Base-by-base conservation (phyloP, 2,797 vertebrate species). In the Acridotheres tristis region DNA sequence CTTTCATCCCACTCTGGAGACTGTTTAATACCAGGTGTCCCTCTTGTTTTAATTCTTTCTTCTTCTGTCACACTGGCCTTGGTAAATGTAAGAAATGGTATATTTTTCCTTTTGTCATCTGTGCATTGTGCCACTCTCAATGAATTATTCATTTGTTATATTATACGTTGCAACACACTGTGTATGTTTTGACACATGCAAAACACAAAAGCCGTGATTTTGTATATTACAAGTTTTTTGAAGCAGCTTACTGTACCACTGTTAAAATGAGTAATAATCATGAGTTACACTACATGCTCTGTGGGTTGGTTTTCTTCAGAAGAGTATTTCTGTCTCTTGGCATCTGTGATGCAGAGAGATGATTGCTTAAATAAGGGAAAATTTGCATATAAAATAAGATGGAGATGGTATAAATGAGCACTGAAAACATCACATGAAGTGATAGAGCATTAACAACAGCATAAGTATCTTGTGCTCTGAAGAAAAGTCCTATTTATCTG, bases 201-300 rank as follows among this genome's bases (percentile, higher is more conserved):
- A n/a, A 90, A 69, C 45, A 67, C 40, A 87, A 79, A 88, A 84
- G 6, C 43, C 9, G 9, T 66, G n/a, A 20, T 89, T 89, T 81
- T 69, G 16, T 82, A 2, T 53, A 32, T 75, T 3, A 2, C 71
- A 86, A 2, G 0, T 76, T 89, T 87, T 50, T 90, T 92, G 34
- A 79, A 85, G 48, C 45, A 67, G 51, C 78, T 89, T 92, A 82
- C 67, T 81, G 48, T 89, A 50, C 53, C 29, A 16, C 59, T 91
- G 72, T 85, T 81, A 72, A 79, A 89, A 79, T 96, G 96, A 95
- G 94, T 96, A 96, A 94, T 94, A 89, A 82, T 94, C 96, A 96
- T 87, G 95, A 92, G 96, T 93, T 94, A 63, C 27, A 80, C 82
- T 95, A 89, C 88, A 75, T 76, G 59, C 40, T 90, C 71, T 63